A percentile compares a stretch with the other conserved stretches of the same genome.
Evolutionary conservation across 1,140 invertebrate genomes (phyloP).

Genomic region (Bemisia tabaci): DNA sequence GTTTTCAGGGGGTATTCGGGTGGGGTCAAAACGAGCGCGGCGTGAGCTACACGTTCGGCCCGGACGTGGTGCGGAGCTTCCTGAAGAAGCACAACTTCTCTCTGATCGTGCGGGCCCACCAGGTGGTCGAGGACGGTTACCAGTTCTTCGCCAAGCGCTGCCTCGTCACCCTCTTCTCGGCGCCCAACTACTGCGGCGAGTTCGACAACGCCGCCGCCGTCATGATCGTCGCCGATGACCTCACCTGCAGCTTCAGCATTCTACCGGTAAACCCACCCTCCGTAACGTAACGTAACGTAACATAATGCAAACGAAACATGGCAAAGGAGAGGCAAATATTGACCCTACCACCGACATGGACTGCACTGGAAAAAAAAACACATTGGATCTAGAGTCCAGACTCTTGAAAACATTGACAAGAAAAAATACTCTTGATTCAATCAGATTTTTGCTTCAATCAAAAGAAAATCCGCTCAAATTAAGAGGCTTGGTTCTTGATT

Average conservation of each 20-base stretch:
- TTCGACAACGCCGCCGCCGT: slow-evolving; percentile 79
- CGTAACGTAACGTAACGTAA: too few relatives aligned
- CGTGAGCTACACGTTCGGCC: slow-evolving; percentile 74
- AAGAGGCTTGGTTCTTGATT: too few relatives aligned
- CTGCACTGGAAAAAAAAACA: too few relatives aligned
- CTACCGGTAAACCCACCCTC: slow-evolving; percentile 23
- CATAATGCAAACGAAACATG: too few relatives aligned
- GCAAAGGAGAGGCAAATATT: too few relatives aligned
- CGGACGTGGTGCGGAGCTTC: slow-evolving; percentile 72
- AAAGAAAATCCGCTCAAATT: too few relatives aligned
- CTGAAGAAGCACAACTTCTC: slow-evolving; percentile 73
- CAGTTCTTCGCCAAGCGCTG: slow-evolving; percentile 85
- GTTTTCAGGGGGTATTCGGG: slow-evolving; percentile 53
- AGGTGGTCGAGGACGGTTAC: slow-evolving; percentile 81
- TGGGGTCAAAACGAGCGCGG: slow-evolving; percentile 83
- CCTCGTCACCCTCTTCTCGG: slow-evolving; percentile 79
- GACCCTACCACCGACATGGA: too few relatives aligned
- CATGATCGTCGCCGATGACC: slow-evolving; percentile 60
- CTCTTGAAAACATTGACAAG: too few relatives aligned
- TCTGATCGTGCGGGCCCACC: slow-evolving; percentile 80
- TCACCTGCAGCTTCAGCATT: slow-evolving; percentile 53
- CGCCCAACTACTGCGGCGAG: slow-evolving; percentile 78
- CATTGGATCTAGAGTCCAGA: too few relatives aligned
- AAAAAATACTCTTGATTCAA: too few relatives aligned
- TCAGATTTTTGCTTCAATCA: too few relatives aligned